Base-by-base conservation (phyloP, 2,113 vertebrate genomes). In the Malurus melanocephalus region DNA sequence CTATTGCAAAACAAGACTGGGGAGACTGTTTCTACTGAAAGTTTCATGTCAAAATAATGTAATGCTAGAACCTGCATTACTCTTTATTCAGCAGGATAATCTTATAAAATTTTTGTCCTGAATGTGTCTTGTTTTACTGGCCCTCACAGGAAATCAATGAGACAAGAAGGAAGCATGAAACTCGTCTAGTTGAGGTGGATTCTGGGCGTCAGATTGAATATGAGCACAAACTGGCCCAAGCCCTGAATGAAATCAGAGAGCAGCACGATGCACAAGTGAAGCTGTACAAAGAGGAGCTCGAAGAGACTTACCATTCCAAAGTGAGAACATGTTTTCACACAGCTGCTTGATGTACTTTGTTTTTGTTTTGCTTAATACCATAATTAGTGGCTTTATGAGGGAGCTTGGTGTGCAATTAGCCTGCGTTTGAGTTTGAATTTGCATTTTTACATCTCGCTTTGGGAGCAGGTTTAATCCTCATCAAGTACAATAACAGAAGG, bases 111-210 rank as follows among this genome's bases (percentile, higher is more conserved):
- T 68, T 67, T 73, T 38, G 7, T 46, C 52, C 67, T 6, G 24
- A n/a, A 23, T 24, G 42, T 61, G 9, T 10, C 59, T 3, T 52
- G 7, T 76, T n/a, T 83, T 38, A 73, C 23, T 64, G 40, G 10
- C 28, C n/a, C 32, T 65, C 33, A 3, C 74, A 99, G 99, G 98
- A 99, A 79, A 97, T 99, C 33, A 99, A 98, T 45, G 98, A 99
- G 87, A 97, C 97, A 2, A 97, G 95, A 42, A 97, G 94, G 43
- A 98, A 97, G 28, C 98, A 97, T 3, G 98, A 98, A 82, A 97
- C 96, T 1, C 97, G 94, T 7, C 89, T 98, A 93, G 98, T 98
- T 23, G 98, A 99, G 86, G 97, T 98, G 66, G 98, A 98, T 78
- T 98, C 98, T 24, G 98, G 98, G 1, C 95, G 88, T 18, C 97